A percentile compares a stretch with the other conserved stretches of the same genome.
Evolutionary conservation across 2,113 vertebrate genomes (phyloP).

Genomic region (Leptosomus discolor): DNA sequence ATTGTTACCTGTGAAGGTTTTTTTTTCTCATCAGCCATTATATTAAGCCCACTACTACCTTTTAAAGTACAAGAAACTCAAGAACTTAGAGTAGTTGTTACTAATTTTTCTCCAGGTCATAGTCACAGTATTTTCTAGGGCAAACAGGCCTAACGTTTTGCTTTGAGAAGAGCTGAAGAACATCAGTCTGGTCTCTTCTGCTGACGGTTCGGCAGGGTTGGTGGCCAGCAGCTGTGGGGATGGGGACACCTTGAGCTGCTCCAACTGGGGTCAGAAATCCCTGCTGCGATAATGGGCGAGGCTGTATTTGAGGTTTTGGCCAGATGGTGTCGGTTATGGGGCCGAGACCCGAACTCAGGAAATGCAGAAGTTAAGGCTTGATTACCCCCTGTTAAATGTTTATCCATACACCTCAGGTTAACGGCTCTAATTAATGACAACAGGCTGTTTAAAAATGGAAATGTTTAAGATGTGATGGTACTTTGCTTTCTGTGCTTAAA

Average conservation of each 20-base stretch:
- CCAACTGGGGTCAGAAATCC: background rate
- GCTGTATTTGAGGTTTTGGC: background rate
- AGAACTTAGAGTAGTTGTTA: background rate
- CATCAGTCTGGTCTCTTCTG: background rate
- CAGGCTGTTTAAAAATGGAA: background rate
- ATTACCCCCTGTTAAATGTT: slow-evolving; percentile 38
- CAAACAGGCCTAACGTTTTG: background rate
- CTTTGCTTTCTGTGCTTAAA: background rate
- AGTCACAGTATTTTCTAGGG: background rate
- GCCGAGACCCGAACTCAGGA: background rate
- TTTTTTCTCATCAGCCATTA: background rate
- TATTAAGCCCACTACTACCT: background rate
- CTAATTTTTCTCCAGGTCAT: background rate
- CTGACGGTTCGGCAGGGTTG: background rate
- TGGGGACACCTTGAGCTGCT: background rate
- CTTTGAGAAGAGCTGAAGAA: background rate
- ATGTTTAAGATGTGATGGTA: background rate
- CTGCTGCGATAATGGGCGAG: background rate
- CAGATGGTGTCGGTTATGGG: slow-evolving; percentile 50
- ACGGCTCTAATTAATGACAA: background rate
- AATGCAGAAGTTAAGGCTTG: slow-evolving; percentile 52
- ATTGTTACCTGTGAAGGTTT: background rate
- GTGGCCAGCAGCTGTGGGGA: background rate
- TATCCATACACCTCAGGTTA: background rate
- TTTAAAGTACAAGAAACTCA: background rate